Conservation (phyloP, 2,888 invertebrate species). For the Himalopsyche kuldschensis region DNA sequence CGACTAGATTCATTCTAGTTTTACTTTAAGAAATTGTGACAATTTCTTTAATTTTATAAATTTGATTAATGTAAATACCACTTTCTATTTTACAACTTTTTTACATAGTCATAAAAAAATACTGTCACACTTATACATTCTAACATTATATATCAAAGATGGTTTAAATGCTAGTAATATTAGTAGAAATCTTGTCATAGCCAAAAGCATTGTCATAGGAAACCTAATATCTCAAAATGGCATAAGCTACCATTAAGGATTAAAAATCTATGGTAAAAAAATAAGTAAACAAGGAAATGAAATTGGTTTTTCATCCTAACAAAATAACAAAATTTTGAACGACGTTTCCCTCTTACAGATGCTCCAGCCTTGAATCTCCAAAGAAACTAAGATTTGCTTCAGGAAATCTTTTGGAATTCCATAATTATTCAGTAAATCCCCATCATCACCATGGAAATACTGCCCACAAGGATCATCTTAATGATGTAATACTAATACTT, state of each 20-base stretch:
- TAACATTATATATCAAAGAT: too few relatives aligned
- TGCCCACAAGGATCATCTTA: constrained; percentile 55
- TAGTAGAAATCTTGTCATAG: too few relatives aligned
- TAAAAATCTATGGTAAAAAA: neutral
- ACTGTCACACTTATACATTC: too few relatives aligned
- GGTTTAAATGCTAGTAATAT: too few relatives aligned
- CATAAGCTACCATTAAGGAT: neutral
- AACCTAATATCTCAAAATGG: too few relatives aligned
- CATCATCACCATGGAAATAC: constrained; percentile 49
- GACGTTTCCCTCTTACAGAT: constrained; percentile 50
- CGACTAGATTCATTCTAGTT: too few relatives aligned
- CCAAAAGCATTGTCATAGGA: too few relatives aligned
- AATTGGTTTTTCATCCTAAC: neutral
- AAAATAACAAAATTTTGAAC: neutral
- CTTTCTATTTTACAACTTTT: too few relatives aligned
- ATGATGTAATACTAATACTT: constrained; percentile 48
- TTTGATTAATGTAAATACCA: too few relatives aligned
- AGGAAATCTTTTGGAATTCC: constrained; percentile 65
- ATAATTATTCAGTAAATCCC: constrained; percentile 52
- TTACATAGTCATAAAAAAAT: too few relatives aligned
- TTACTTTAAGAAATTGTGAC: too few relatives aligned
- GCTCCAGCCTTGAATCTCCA: constrained; percentile 81
- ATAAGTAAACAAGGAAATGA: neutral
- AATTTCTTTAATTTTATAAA: too few relatives aligned
- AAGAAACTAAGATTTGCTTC: constrained; percentile 80